Evolutionary conservation across 2,113 vertebrate genomes (phyloP), one percentile per base, ranked within the genome.

Genomic region (Labeo catla): DNA sequence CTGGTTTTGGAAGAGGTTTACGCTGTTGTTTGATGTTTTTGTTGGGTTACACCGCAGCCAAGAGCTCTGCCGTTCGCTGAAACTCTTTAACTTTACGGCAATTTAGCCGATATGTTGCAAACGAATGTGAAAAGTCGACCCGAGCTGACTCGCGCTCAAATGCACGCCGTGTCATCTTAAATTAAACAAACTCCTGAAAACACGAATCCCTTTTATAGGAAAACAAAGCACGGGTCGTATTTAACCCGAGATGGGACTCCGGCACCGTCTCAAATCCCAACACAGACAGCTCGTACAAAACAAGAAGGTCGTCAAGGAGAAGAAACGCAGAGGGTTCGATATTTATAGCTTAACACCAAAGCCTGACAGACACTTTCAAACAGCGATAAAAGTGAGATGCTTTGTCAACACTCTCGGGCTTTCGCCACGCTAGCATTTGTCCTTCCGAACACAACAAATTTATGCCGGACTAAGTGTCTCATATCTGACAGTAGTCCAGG

Each of bases 1-100:
- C 86, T 61, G 76, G 76, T 47, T 84, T 65, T 85, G 77, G 83
- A 88, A 57, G 47, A 50, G 54, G 47, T 76, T 86, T 61, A 49
- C 43, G 43, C 36, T 81, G 65, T 63, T 79, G 63, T 86, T 83
- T 86, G 80, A 86, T 88, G 78, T 88, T 88, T 86, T 68, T 81
- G 79, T 85, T 82, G 79, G 72, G 79, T 82, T 84, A 65, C 50
- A 66, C 68, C 43, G 28, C 59, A 45, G 87, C 87, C 87, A 88
- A 82, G 28, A 81, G 87, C 52, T 87, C 70, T 77, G 81, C 57
- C 13, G 12, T 15, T 82, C 16, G 4, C 61, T 54, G 21, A 52
- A 87, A 74, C 36, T 8, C 43, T 52, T 70, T 57, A 70, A 83
- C 80, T 59, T 86, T 78, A 65, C 59, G 15, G 66, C 76, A 76